A percentile compares a stretch with the other conserved stretches of the same genome.
These are phyloP conservation scores for Probaryconus sp. DNA, from an alignment of 1,140 invertebrate genomes.

Conservation along the genomic window DNA sequence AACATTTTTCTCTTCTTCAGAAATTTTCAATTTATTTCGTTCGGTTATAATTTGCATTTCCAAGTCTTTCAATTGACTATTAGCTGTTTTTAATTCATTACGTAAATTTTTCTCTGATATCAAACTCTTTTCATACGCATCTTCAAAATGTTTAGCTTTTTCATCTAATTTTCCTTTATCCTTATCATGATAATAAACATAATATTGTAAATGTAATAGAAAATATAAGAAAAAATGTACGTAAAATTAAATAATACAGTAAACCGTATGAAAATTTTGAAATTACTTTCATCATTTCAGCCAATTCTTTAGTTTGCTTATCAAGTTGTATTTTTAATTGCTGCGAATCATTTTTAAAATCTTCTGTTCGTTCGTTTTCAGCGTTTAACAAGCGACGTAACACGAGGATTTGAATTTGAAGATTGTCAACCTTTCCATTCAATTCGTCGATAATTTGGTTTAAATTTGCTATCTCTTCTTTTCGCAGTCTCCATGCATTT, in stretches of 20 bases:
- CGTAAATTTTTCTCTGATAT: conserved; percentile 71
- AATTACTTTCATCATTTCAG: conserved; percentile 67
- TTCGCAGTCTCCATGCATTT: conserved; percentile 79
- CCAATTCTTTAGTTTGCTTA: conserved; percentile 70
- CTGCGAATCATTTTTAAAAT: conserved; percentile 78
- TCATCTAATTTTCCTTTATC: conserved; percentile 76
- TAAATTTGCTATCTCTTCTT: conserved; percentile 77
- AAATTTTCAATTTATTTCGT: conserved; percentile 72
- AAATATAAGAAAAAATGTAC: no score
- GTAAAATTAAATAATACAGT: no score
- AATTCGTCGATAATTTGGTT: conserved; percentile 73
- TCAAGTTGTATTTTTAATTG: conserved; percentile 75
- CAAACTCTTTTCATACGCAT: conserved; percentile 68
- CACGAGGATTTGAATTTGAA: conserved; percentile 80
- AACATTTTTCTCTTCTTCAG: conserved; percentile 73
- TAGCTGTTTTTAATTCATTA: conserved; percentile 67
- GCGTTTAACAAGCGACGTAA: conserved; percentile 79
- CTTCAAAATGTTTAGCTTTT: conserved; percentile 71
- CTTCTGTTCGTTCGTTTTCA: conserved; percentile 78
- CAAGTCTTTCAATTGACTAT: conserved; percentile 63
- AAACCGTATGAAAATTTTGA: conserved; percentile 6
- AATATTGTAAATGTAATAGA: neutral
- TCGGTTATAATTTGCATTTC: conserved; percentile 72
- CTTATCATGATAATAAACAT: conserved; percentile 60
- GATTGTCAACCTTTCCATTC: conserved; percentile 76